These are phyloP conservation scores for Sarcoramphus papa DNA, from an alignment of 2,797 vertebrate species.

Conservation along the genomic window DNA sequence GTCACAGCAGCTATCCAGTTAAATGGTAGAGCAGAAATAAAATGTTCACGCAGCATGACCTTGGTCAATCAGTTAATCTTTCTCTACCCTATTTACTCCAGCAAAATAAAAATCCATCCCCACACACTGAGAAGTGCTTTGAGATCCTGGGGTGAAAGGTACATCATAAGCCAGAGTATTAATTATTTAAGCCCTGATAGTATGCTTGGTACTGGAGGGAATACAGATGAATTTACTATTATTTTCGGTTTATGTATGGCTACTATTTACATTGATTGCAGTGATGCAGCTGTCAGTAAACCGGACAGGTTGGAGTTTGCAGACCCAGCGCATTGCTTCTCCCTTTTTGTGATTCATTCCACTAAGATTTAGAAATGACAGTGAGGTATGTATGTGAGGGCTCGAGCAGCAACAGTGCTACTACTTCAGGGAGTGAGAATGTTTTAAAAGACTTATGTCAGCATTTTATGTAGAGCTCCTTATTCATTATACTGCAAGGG, in stretches of 20 bases:
- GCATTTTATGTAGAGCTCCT: neutral
- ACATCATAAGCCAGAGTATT: neutral
- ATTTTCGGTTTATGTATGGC: neutral
- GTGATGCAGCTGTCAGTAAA: neutral
- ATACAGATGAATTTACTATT: neutral
- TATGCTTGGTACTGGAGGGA: neutral
- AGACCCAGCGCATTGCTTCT: accelerated
- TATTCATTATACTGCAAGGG: neutral
- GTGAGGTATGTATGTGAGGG: accelerated
- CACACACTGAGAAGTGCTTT: neutral
- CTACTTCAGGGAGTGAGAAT: neutral
- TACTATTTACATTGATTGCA: neutral
- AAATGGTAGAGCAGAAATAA: neutral
- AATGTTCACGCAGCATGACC: neutral
- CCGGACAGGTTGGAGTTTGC: neutral
- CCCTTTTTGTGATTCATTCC: neutral
- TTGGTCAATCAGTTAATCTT: slow-evolving; percentile 42
- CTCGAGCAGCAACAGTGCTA: neutral
- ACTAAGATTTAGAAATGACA: accelerated
- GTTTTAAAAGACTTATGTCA: neutral
- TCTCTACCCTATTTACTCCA: slow-evolving; percentile 7
- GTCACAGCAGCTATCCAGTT: neutral
- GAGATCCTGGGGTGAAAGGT: slow-evolving; percentile 32
- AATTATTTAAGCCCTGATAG: slow-evolving; percentile 26
- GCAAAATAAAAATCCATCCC: neutral